Percentiles rank a stretch among this genome's conserved stretches.
phyloP scores from a whole-genome alignment of 2,888 invertebrate genomes.

The Opisthograptis luteolata region DNA sequence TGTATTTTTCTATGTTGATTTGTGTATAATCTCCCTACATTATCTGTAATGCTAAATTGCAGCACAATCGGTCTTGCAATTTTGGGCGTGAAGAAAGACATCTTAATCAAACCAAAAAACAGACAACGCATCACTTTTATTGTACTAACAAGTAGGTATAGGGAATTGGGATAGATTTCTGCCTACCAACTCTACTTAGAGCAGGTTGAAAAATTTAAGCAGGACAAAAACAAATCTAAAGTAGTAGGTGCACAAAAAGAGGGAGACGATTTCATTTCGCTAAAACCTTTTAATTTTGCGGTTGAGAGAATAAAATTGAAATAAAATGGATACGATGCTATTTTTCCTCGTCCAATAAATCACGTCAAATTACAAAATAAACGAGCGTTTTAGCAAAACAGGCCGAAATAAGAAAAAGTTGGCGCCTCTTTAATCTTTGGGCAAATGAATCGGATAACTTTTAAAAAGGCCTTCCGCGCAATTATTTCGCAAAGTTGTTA shows the following conservation, averaged over 20 bases:
- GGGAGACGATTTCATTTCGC: neutral
- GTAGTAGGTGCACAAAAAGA: neutral
- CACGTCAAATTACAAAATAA: slow-evolving; percentile 21
- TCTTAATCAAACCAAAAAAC: no score
- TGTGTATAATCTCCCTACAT: no score
- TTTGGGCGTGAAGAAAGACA: no score
- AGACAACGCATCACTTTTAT: no score
- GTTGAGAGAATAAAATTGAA: slow-evolving; percentile 15
- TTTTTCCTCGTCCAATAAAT: slow-evolving; percentile 23
- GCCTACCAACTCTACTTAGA: no score
- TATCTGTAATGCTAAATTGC: no score
- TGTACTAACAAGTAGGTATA: no score
- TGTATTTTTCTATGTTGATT: no score
- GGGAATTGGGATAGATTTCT: no score
- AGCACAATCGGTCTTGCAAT: no score
- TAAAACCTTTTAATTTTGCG: slow-evolving; percentile 13
- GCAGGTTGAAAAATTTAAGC: no score
- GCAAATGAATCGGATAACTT: slow-evolving; percentile 19
- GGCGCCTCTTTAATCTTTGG: slow-evolving; percentile 20
- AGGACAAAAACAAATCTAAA: no score
- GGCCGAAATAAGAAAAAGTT: slow-evolving; percentile 21
- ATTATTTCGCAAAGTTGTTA: slow-evolving; percentile 13
- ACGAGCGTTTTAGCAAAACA: slow-evolving; percentile 17
- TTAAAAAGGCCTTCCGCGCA: slow-evolving; percentile 17
- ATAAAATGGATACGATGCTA: slow-evolving; percentile 14